Evolutionary conservation across 2,888 invertebrate species (phyloP).

Genomic region (Onthophagus sagittarius): DNA sequence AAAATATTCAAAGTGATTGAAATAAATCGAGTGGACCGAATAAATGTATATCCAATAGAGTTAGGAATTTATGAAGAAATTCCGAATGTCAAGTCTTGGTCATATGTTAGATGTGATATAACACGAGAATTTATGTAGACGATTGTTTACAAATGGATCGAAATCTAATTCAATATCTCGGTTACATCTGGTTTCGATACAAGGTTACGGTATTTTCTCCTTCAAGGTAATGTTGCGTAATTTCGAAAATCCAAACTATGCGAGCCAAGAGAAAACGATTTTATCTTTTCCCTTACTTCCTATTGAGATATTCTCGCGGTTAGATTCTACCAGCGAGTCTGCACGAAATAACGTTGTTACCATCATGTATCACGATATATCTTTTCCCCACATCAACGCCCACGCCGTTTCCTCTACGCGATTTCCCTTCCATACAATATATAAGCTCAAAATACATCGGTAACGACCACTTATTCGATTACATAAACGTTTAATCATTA

Average conservation of each 20-base stretch:
- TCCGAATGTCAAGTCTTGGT: neutral
- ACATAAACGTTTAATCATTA: neutral
- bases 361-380: neutral
- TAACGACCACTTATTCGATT: neutral
- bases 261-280: neutral
- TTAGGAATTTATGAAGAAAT: neutral
- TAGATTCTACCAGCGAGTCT: neutral
- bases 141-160: neutral
- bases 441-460: neutral
- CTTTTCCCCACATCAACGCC: slow-evolving; percentile 1
- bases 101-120: neutral
- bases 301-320: neutral
- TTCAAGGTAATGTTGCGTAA: neutral
- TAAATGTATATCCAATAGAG: neutral
- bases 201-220: neutral
- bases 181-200: neutral
- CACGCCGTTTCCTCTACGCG: neutral
- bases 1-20: neutral
- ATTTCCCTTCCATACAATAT: neutral
- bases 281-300: neutral
- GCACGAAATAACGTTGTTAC: neutral
- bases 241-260: neutral
- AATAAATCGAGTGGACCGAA: neutral
- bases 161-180: neutral
- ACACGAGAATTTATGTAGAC: neutral